Evolutionary conservation across 2,113 vertebrate species (phyloP).

Genomic region (Bubo scandiacus): DNA sequence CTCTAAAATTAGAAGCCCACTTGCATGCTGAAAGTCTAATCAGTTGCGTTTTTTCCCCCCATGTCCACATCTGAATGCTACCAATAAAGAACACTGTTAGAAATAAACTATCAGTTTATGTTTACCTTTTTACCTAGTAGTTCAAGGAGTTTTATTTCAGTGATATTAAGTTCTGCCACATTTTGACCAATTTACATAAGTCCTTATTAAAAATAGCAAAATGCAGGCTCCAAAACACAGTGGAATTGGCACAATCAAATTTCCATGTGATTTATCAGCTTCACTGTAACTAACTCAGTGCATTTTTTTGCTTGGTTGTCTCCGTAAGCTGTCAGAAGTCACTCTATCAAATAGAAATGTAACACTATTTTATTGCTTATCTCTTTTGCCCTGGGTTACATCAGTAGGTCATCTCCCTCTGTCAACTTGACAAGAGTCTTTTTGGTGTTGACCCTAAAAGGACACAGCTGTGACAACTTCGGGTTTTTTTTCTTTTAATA

Average conservation of each 20-base stretch:
- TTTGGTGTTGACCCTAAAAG: conserved; percentile 58
- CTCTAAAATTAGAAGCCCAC: not conserved
- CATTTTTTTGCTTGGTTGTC: conserved; percentile 2
- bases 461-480: conserved; percentile 42
- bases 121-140: not conserved
- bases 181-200: not conserved
- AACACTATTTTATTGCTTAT: conserved; percentile 55
- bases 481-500: not conserved
- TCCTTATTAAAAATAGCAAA: not conserved
- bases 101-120: not conserved
- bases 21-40: not conserved
- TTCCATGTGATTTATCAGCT: conserved; percentile 3
- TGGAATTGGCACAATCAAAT: not conserved
- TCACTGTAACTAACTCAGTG: not conserved
- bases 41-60: not conserved
- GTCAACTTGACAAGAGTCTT: conserved; percentile 27
- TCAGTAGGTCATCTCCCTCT: conserved; percentile 48
- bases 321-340: conserved; percentile 17
- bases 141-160: not conserved
- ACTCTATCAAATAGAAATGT: conserved; percentile 45
- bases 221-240: not conserved
- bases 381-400: conserved; percentile 43
- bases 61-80: not conserved
- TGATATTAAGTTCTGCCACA: not conserved
- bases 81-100: not conserved